phyloP scores from a whole-genome alignment of 2,888 invertebrate genomes.

The Agonopterix arenella region DNA sequence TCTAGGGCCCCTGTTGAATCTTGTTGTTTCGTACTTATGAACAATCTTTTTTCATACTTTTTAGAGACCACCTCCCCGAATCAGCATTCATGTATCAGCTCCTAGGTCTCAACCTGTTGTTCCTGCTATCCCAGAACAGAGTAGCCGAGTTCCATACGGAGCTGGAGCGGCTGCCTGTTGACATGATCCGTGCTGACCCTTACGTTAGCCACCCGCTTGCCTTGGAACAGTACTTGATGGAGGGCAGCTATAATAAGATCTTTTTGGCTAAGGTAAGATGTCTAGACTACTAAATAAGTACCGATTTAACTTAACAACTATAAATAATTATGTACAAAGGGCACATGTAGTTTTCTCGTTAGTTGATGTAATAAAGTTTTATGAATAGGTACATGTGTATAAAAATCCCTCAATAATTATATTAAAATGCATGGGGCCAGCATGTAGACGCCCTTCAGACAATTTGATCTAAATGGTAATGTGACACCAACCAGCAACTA shows the following conservation, averaged over 20 bases:
- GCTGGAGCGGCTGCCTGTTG: slow-evolving; percentile 93
- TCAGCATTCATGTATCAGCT: slow-evolving; percentile 96
- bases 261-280: slow-evolving; percentile 90
- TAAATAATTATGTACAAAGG: too few species aligned
- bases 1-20: too few species aligned
- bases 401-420: too few species aligned
- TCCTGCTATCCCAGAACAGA: slow-evolving; percentile 95
- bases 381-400: too few species aligned
- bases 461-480: too few species aligned
- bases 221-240: slow-evolving; percentile 99
- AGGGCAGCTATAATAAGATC: slow-evolving; percentile 99
- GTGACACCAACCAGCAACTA: too few species aligned
- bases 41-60: slow-evolving; percentile 17
- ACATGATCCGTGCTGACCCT: slow-evolving; percentile 93
- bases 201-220: slow-evolving; percentile 97
- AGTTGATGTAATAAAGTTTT: too few species aligned
- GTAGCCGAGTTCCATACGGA: slow-evolving; percentile 99
- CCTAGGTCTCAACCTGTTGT: slow-evolving; percentile 94
- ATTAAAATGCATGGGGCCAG: too few species aligned
- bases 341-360: too few species aligned
- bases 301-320: too few species aligned
- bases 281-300: too few species aligned
- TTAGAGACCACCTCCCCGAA: slow-evolving; percentile 85
- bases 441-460: too few species aligned
- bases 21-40: not conserved